A percentile compares a stretch with the other conserved stretches of the same genome.
phyloP scores from a whole-genome alignment of 2,888 invertebrate species.

The Pseudolycoriella hygida region DNA sequence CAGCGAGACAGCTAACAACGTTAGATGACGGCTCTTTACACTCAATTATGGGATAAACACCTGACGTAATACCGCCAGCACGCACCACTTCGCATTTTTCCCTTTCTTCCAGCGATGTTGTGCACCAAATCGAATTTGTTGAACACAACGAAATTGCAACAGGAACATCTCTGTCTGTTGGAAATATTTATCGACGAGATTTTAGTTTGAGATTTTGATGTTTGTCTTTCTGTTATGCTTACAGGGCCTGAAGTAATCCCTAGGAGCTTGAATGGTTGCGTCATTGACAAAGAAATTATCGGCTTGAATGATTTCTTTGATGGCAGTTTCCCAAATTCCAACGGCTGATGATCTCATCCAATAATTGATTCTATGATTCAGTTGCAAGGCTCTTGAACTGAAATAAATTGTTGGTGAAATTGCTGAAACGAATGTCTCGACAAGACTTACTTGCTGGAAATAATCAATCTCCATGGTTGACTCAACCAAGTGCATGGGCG shows the following conservation, averaged over 20 bases:
- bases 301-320: slow-evolving; percentile 14
- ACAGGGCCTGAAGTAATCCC: slow-evolving; percentile 10
- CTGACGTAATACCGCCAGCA: slow-evolving; percentile 34
- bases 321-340: slow-evolving; percentile 11
- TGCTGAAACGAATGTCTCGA: not conserved
- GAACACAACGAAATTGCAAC: slow-evolving; percentile 9
- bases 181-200: not conserved
- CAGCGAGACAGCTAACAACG: slow-evolving; percentile 35
- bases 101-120: slow-evolving; percentile 32
- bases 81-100: slow-evolving; percentile 42
- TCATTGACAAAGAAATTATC: slow-evolving; percentile 6
- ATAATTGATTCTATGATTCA: slow-evolving; percentile 12
- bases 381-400: slow-evolving; percentile 12
- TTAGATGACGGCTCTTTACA: slow-evolving; percentile 30
- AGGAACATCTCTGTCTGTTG: slow-evolving; percentile 15
- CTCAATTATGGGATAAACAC: slow-evolving; percentile 38
- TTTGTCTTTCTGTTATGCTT: too few species aligned
- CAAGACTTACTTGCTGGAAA: slow-evolving; percentile 16
- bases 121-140: slow-evolving; percentile 39
- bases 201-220: too few species aligned
- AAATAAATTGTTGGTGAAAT: not conserved
- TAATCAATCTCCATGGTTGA: slow-evolving; percentile 41
- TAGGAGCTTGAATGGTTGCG: slow-evolving; percentile 9
- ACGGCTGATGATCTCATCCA: slow-evolving; percentile 14
- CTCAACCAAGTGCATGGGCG: slow-evolving; percentile 39